Evolutionary conservation across 2,888 invertebrate species (phyloP).

Genomic region (Calameuta pallipes): DNA sequence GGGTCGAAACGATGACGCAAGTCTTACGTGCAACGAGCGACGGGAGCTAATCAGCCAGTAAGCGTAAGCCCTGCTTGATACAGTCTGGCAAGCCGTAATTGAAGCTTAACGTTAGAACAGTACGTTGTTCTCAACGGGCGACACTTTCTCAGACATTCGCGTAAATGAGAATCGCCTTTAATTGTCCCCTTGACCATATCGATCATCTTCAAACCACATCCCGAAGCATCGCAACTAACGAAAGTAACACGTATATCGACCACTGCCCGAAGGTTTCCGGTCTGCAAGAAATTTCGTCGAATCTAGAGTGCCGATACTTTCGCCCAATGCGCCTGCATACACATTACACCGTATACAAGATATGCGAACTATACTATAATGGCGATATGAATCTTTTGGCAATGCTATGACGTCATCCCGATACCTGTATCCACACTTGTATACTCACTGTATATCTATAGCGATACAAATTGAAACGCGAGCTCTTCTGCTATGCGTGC

Average conservation of each 20-base stretch:
- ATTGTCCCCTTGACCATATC: background rate
- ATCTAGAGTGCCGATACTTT: conserved; percentile 6
- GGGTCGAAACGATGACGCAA: background rate
- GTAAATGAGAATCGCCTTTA: background rate
- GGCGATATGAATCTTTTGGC: background rate
- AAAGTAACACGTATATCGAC: background rate
- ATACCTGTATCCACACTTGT: background rate
- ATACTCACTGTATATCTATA: conserved; percentile 1
- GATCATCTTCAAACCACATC: background rate
- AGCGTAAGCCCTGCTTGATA: background rate
- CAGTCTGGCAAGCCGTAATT: background rate
- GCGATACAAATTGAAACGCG: conserved; percentile 33
- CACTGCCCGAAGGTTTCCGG: background rate
- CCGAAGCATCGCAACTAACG: background rate
- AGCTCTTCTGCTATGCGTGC: conserved; percentile 20
- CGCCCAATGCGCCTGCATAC: conserved; percentile 32
- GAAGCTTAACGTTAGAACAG: background rate
- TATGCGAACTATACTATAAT: conserved; percentile 1
- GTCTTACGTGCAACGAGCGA: background rate
- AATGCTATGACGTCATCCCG: conserved; percentile 8
- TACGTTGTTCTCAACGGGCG: background rate
- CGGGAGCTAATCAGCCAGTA: background rate
- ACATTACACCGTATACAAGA: conserved; percentile 1
- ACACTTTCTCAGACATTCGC: background rate
- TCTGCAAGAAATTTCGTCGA: background rate